A percentile compares a stretch with the other conserved stretches of the same genome.
phyloP scores from a whole-genome alignment of 2,888 invertebrate genomes.

The Eupithecia tripunctaria region DNA sequence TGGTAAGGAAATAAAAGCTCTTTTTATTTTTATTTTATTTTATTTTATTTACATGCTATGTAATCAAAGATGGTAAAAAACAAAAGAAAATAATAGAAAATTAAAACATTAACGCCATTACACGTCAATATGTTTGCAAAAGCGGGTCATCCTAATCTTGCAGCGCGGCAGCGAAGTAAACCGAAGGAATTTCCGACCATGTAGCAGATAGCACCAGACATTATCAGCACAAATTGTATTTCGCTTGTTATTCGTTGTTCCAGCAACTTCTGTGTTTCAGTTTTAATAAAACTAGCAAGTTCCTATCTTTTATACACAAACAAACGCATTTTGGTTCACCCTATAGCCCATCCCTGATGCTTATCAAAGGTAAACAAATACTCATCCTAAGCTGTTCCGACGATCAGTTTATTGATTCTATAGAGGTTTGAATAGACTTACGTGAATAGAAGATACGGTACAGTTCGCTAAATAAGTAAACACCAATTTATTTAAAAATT shows the following conservation, averaged over 20 bases:
- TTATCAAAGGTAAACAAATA: slow-evolving; percentile 12
- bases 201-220: background rate
- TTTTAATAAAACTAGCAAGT: background rate
- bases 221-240: slow-evolving; percentile 46
- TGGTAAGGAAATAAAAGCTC: no score
- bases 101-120: no score
- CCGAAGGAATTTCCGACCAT: background rate
- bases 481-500: no score
- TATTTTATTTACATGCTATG: no score
- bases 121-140: background rate
- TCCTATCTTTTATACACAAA: background rate
- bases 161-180: background rate
- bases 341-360: background rate
- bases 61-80: no score
- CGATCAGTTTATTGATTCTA: slow-evolving; percentile 21
- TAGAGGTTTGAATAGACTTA: slow-evolving; percentile 5
- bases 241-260: slow-evolving; percentile 34
- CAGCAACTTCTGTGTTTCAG: slow-evolving; percentile 18
- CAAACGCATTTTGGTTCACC: background rate
- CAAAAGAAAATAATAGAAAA: no score
- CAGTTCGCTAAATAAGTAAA: background rate
- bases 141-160: background rate
- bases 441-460: background rate
- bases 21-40: no score
- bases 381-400: background rate